Base-by-base conservation (phyloP, 2,888 invertebrate genomes). In the Pammene aurita region DNA sequence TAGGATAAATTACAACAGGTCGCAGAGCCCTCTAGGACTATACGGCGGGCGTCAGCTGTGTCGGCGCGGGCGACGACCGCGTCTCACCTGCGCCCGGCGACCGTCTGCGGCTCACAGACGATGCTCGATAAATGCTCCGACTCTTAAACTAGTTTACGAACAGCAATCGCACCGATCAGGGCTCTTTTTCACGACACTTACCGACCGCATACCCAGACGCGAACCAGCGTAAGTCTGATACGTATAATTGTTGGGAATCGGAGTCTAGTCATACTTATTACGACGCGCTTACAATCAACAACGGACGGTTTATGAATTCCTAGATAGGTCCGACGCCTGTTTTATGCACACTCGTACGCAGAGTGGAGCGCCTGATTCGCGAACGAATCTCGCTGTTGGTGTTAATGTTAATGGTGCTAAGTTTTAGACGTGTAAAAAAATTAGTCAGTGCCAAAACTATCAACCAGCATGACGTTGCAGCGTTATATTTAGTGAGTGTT, bases 21-120 rank as follows among this genome's bases (percentile, higher is more conserved):
- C 54, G 54, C 14, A 41, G 42, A 42, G 54, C 13, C 38, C 50
- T 34, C 26, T 6, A 58, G 26, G 41, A 42, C 7, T 44, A 58
- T 42, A 42, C 14, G 63, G n/a, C n/a, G 34, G 14, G 42, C 7
- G 54, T n/a, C 62, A 62, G 62, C 62, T 62, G 50, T 18, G 48
- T 13, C 48, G 62, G 52, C 56, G 63, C 67, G 67, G 67, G 67
- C 68, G 68, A 35, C 63, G 63, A 68, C 67, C 67, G 67, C 67
- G 56, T n/a, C 55, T 42, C 63, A 58, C 68, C 63, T 58, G 68
- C 63, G 55, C 35, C 35, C 38, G 77, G 74, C 62, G 74, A 46
- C 65, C 58, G 70, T 74, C 71, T 72, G 74, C 60, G 60, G 65
- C 66, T 48, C 69, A 56, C 60, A 61, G 65, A 63, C 73, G 72